Evolutionary conservation across 2,113 vertebrate species (phyloP).

Genomic region (Ciconia maguari): DNA sequence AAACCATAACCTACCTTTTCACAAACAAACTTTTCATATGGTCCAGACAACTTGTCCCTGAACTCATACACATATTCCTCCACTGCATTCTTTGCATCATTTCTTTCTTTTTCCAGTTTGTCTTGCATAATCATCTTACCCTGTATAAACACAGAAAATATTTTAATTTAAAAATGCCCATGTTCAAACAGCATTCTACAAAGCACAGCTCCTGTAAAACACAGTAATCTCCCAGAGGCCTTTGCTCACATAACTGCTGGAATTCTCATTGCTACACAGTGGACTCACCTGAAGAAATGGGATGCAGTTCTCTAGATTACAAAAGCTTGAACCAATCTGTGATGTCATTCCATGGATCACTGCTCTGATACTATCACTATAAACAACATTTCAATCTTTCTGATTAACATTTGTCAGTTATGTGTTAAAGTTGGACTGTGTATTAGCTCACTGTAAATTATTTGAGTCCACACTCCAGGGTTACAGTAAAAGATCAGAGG

Average conservation of each 20-base stretch:
- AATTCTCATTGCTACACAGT: not conserved
- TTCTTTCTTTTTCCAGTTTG: slow-evolving; percentile 81
- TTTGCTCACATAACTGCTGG: not conserved
- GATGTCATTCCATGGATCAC: not conserved
- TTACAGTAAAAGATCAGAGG: not conserved
- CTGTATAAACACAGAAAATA: slow-evolving; percentile 49
- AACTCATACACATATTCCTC: slow-evolving; percentile 84
- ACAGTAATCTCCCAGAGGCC: not conserved
- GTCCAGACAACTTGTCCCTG: slow-evolving; percentile 79
- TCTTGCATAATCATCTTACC: slow-evolving; percentile 85
- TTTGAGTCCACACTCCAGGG: not conserved
- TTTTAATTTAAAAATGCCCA: not conserved
- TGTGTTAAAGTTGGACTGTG: not conserved
- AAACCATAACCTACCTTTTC: slow-evolving; percentile 68
- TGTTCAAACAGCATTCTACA: not conserved
- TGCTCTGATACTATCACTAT: not conserved
- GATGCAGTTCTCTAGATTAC: not conserved
- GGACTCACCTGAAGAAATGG: not conserved
- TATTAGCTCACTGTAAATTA: not conserved
- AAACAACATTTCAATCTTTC: not conserved
- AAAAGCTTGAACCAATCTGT: not conserved
- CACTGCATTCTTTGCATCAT: slow-evolving; percentile 83
- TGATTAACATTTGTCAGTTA: not conserved
- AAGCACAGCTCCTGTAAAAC: not conserved
- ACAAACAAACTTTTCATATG: slow-evolving; percentile 74